phyloP scores from a whole-genome alignment of 2,888 invertebrate genomes.

The Tenthredo livida region DNA sequence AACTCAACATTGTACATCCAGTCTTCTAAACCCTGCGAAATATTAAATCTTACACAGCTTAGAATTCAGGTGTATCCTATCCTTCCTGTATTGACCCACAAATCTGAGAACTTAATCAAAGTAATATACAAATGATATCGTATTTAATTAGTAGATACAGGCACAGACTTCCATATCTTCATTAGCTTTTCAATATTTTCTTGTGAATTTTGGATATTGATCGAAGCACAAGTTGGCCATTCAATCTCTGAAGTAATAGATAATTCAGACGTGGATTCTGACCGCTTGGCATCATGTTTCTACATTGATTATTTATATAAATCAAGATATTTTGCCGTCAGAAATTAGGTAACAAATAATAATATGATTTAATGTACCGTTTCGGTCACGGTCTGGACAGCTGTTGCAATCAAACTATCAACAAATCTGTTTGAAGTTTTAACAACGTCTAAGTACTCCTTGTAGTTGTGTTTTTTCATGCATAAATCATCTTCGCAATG shows the following conservation, averaged over 20 bases:
- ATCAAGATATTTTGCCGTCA: not conserved
- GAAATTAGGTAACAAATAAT: not conserved
- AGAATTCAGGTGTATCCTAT: not conserved
- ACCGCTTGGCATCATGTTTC: constrained; percentile 19
- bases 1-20: constrained; percentile 66
- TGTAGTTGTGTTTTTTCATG: not conserved
- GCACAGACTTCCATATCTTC: constrained; percentile 65
- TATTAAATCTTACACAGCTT: not conserved
- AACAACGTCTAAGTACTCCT: not conserved
- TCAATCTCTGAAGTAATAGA: constrained; percentile 51
- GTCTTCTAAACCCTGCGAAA: constrained; percentile 61
- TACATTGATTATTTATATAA: constrained; percentile 5
- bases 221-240: constrained; percentile 63
- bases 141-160: constrained; percentile 61
- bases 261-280: constrained; percentile 47
- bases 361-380: not conserved
- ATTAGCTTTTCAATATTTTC: constrained; percentile 63
- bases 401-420: constrained; percentile 22
- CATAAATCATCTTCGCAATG: constrained; percentile 10
- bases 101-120: not conserved
- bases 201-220: constrained; percentile 57
- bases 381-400: not conserved
- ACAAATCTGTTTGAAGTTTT: constrained; percentile 33
- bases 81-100: not conserved
- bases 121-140: not conserved